A percentile compares a stretch with the other conserved stretches of the same genome.
phyloP scores from a whole-genome alignment of 2,888 invertebrate species.

The Halictus quadricinctus region DNA sequence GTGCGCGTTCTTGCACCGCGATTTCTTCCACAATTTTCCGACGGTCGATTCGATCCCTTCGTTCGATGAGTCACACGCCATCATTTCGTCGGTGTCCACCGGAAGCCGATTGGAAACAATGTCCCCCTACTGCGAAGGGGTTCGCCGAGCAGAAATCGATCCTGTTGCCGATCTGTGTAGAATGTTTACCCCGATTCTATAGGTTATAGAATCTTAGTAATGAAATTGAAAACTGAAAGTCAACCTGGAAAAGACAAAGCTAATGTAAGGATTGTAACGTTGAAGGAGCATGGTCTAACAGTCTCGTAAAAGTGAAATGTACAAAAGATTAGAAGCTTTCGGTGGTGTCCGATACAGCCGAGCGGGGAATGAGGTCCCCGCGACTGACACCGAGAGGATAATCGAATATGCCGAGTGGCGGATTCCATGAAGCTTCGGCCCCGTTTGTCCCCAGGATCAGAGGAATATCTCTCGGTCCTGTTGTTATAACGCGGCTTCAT shows the following conservation, averaged over 20 bases:
- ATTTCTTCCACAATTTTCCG: conserved; percentile 1
- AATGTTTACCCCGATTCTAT: too few relatives aligned
- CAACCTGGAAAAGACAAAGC: neutral
- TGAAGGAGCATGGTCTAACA: neutral
- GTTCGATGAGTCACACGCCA: conserved; percentile 15
- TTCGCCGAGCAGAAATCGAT: neutral
- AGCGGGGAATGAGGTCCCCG: neutral
- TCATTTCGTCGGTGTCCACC: neutral
- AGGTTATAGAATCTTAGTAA: too few relatives aligned
- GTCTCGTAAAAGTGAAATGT: neutral
- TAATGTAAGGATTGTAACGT: neutral
- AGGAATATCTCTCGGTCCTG: conserved; percentile 5
- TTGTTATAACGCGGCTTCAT: conserved; percentile 13
- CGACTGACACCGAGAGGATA: neutral
- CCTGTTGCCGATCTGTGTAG: neutral
- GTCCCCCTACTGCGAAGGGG: neutral
- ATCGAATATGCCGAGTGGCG: neutral
- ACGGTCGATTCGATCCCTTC: too few relatives aligned
- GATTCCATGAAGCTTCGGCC: conserved; percentile 3
- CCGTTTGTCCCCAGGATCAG: neutral
- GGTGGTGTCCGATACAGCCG: neutral
- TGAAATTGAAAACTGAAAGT: too few relatives aligned
- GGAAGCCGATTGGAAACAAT: conserved; percentile 2
- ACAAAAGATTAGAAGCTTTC: neutral
- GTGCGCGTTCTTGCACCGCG: conserved; percentile 14